A percentile compares a stretch with the other conserved stretches of the same genome.
Evolutionary conservation across 92 coral and sea anemone species (phyloP).

Genomic region (Zoanthus sociatus): DNA sequence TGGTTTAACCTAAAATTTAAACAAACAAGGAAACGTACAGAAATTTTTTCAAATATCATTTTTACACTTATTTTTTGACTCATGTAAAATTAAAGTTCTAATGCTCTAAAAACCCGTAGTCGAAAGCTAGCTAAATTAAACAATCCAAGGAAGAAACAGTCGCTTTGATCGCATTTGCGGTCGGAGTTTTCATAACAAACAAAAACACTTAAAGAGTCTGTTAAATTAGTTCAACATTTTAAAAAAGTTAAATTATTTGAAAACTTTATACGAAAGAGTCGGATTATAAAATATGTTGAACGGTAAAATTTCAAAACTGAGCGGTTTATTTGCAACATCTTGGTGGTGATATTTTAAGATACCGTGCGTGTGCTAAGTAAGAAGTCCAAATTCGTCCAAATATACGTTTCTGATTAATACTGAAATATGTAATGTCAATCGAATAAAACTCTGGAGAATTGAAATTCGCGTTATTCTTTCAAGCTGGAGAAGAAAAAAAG

Average conservation of each 20-base stretch:
- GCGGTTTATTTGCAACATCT: not conserved
- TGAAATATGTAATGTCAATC: conserved; percentile 27
- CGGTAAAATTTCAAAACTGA: not conserved
- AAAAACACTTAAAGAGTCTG: not conserved
- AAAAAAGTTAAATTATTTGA: too few relatives aligned
- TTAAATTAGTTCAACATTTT: too few relatives aligned
- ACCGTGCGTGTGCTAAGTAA: not conserved
- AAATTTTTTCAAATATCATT: too few relatives aligned
- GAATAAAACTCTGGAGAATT: not conserved
- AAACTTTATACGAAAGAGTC: not conserved
- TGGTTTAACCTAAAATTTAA: too few relatives aligned
- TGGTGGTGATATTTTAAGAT: not conserved
- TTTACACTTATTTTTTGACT: too few relatives aligned
- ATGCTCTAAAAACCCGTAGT: not conserved
- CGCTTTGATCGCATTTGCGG: not conserved
- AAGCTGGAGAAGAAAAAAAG: not conserved
- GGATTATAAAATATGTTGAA: not conserved
- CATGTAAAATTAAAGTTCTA: too few relatives aligned
- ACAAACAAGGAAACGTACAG: too few relatives aligned
- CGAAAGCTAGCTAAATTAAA: not conserved
- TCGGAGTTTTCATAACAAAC: not conserved
- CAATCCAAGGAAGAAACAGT: not conserved
- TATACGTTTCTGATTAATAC: conserved; percentile 9
- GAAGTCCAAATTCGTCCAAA: not conserved
- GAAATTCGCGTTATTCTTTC: conserved; percentile 1